Conservation (phyloP, 2,888 invertebrate species). For the Luperina nickerlii region DNA sequence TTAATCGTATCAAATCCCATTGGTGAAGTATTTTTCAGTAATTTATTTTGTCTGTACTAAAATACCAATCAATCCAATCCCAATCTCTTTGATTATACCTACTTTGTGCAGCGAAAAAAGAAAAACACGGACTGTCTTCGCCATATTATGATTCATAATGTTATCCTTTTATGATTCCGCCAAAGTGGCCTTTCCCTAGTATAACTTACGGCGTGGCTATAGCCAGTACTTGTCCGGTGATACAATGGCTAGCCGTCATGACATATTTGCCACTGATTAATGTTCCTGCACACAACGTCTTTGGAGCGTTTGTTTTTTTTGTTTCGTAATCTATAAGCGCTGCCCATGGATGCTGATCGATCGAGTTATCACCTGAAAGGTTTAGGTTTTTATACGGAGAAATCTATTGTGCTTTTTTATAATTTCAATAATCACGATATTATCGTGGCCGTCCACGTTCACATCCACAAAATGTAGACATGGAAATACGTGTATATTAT, state of each 20-base stretch:
- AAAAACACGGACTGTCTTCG: too few species aligned
- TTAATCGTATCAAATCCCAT: too few species aligned
- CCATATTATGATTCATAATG: too few species aligned
- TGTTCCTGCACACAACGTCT: conserved; percentile 4
- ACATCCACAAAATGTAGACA: too few species aligned
- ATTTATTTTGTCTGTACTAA: too few species aligned
- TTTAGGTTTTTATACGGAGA: not conserved
- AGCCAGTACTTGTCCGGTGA: not conserved
- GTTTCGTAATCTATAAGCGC: conserved; percentile 8
- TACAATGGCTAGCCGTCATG: conserved; percentile 6
- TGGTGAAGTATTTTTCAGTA: too few species aligned
- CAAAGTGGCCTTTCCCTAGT: too few species aligned
- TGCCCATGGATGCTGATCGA: conserved; percentile 21
- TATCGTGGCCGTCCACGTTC: not conserved
- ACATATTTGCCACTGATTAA: conserved; percentile 25
- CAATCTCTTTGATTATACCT: too few species aligned
- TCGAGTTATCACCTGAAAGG: not conserved
- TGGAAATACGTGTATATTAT: not conserved
- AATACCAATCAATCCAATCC: too few species aligned
- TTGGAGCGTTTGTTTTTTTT: not conserved
- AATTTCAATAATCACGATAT: not conserved
- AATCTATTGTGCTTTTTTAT: not conserved
- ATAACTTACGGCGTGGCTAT: conserved; percentile 22
- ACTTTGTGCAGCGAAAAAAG: too few species aligned
- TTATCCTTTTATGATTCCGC: too few species aligned